phyloP scores from a whole-genome alignment of 2,113 vertebrate genomes.

The Ammospiza caudacuta region DNA sequence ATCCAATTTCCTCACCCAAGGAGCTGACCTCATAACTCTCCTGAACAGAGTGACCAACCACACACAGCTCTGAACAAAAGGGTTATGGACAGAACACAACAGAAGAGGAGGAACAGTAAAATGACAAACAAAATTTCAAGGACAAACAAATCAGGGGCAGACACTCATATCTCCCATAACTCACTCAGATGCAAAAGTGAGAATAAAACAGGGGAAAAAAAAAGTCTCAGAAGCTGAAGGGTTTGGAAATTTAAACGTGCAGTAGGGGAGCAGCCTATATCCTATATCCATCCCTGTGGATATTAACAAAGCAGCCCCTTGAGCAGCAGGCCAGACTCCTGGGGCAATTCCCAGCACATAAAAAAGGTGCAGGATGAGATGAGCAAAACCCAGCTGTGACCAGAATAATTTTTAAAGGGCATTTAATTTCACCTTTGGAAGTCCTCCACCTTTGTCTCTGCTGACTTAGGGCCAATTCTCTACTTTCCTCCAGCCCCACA shows the following conservation, averaged over 20 bases:
- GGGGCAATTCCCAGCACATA: rapidly evolving
- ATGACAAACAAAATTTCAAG: neutral
- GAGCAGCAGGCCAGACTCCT: neutral
- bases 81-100: neutral
- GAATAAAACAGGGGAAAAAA: neutral
- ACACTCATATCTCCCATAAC: neutral
- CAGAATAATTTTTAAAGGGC: neutral
- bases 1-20: neutral
- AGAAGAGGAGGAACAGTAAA: neutral
- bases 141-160: neutral
- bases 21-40: neutral
- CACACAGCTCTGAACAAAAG: neutral
- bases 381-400: neutral
- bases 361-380: neutral
- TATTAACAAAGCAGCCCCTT: neutral
- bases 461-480: neutral
- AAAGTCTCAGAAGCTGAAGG: neutral
- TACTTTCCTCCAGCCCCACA: neutral
- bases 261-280: neutral
- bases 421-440: constrained; percentile 30
- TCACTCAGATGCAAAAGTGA: neutral
- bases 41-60: neutral
- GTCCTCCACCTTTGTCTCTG: neutral
- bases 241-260: neutral
- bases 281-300: neutral